Percentiles rank a stretch among this genome's conserved stretches.
These are phyloP conservation scores for Cacoxenus indagator DNA, from an alignment of 2,888 invertebrate genomes.

Conservation along the genomic window DNA sequence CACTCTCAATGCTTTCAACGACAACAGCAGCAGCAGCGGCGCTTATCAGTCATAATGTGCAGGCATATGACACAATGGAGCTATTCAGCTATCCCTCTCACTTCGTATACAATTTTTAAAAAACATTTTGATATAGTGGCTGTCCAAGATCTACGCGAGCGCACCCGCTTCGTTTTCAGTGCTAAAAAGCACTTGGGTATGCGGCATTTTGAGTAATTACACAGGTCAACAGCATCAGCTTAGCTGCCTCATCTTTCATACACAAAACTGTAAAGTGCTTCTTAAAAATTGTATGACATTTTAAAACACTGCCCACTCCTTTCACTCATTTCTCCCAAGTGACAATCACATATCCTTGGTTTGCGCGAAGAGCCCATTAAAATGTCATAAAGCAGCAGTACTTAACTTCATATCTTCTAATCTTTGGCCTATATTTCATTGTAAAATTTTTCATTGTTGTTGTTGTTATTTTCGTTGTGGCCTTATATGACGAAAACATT, in stretches of 20 bases:
- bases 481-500: background rate
- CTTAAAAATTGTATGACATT: conserved; percentile 62
- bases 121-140: too few species aligned
- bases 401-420: conserved; percentile 55
- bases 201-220: background rate
- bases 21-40: conserved; percentile 7
- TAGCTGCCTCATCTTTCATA: background rate
- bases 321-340: background rate
- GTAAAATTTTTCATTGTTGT: too few species aligned
- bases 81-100: too few species aligned
- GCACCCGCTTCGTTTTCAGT: too few species aligned
- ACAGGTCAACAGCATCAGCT: conserved; percentile 1
- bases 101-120: too few species aligned
- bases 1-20: conserved; percentile 52
- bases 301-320: conserved; percentile 46
- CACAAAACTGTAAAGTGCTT: conserved; percentile 47
- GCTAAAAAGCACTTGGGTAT: background rate
- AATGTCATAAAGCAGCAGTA: conserved; percentile 60
- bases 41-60: conserved; percentile 44
- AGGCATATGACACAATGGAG: too few species aligned
- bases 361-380: conserved; percentile 43
- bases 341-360: background rate
- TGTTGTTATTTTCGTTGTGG: too few species aligned
- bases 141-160: too few species aligned
- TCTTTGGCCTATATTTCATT: conserved; percentile 31